Base-by-base conservation (phyloP, 2,797 vertebrate species). In the Scomberomorus guttatus region DNA sequence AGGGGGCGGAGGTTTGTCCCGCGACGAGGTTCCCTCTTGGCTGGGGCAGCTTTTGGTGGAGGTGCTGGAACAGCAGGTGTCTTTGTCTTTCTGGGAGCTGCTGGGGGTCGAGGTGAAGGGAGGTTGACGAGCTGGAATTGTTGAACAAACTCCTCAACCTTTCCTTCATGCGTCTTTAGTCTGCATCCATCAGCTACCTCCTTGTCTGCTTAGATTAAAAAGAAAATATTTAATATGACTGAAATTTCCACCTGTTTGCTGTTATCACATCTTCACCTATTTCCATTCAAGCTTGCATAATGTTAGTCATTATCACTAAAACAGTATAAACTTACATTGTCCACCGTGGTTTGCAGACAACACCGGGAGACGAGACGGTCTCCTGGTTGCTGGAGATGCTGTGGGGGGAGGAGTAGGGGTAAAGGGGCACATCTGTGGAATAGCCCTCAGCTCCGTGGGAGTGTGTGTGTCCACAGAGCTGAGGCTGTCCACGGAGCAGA, bases 201-300 rank as follows among this genome's bases (percentile, higher is more conserved):
- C 13, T 48, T 64, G 52, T 1, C 72, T 74, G 52, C 57, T 64
- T 15, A 34, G 15, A 64, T 56, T 11, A 37, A 12, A 37, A 37
- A 37, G 37, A 37, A 11, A 37, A 37, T 37, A 37, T 10, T 37
- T 37, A 37, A 9, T 37, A 11, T 11, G 37, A 37, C 11, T 37
- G 25, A 55, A 12, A 11, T 22, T 20, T 54, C 1, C 11, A 56
- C 10, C 12, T 18, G 9, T 25, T 52, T 27, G 20, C 46, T 27
- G 18, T n/a, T 9, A 34, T 34, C 7, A 34, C 8, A 34, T 9
- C 34, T 34, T 34, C 9, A 34, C 34, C 9, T 37, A 17, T 52
- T 27, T 44, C 50, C 10, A 24, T 18, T 55, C 10, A 46, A 46
- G 34, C 11, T 37, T 1, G 10, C 37, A 11, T 24, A 22, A 15